A percentile compares a stretch with the other conserved stretches of the same genome.
phyloP scores from a whole-genome alignment of 2,797 vertebrate genomes.

The Delichon dasypus region DNA sequence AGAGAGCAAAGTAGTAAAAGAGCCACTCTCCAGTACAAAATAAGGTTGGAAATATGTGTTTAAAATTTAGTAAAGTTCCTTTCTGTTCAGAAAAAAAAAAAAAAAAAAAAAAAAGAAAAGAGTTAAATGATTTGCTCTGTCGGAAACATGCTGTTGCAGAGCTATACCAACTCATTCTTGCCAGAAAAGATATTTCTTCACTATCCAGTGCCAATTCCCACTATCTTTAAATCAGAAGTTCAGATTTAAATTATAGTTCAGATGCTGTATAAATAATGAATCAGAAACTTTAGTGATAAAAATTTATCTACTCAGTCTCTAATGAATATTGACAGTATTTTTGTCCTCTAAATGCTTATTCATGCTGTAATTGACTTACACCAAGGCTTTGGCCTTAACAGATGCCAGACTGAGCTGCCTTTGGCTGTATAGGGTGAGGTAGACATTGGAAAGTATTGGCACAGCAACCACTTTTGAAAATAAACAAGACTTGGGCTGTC shows the following conservation, averaged over 20 bases:
- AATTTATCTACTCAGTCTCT: background rate
- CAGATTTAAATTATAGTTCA: background rate
- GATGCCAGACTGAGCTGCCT: background rate
- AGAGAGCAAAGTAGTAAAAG: background rate
- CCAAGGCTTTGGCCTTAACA: background rate
- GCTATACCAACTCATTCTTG: background rate
- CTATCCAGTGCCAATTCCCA: background rate
- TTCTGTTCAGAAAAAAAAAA: background rate
- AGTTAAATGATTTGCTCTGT: background rate
- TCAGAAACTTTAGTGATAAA: background rate
- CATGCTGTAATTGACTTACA: background rate
- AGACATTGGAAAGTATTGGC: background rate
- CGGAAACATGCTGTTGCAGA: background rate
- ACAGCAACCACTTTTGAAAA: background rate
- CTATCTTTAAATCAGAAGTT: background rate
- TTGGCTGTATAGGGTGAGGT: background rate
- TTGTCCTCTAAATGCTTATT: background rate
- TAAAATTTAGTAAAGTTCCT: background rate
- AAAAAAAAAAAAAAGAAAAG: background rate
- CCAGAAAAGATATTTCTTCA: background rate
- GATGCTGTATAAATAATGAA: background rate
- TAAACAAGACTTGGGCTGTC: background rate
- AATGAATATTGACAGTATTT: background rate
- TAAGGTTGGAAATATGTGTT: background rate
- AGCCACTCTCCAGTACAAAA: background rate